Evolutionary conservation across 2,888 invertebrate genomes (phyloP).

Genomic region (Lepeophtheirus nordmannii): DNA sequence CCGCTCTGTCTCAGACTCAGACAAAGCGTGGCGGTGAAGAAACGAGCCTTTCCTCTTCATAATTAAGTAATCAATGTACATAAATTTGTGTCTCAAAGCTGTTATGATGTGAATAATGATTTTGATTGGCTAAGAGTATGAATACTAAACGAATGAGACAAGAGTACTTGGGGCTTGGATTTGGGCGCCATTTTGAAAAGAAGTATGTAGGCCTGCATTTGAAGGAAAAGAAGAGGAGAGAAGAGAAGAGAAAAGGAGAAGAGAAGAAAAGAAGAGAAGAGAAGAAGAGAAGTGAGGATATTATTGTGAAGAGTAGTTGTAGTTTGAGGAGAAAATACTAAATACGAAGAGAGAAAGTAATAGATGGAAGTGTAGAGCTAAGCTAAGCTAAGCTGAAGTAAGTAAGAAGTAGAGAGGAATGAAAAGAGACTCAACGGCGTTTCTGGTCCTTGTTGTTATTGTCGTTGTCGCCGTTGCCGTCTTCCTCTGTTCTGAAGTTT

Average conservation of each 20-base stretch:
- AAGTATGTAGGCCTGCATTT: not conserved
- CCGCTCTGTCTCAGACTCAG: too few relatives aligned
- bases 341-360: not conserved
- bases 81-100: too few relatives aligned
- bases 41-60: too few relatives aligned
- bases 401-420: not conserved
- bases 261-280: not conserved
- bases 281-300: not conserved
- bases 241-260: not conserved
- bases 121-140: too few relatives aligned
- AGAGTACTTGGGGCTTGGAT: not conserved
- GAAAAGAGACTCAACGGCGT: not conserved
- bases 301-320: not conserved
- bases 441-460: too few relatives aligned
- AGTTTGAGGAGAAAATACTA: not conserved
- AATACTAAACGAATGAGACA: too few relatives aligned
- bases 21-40: too few relatives aligned
- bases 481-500: too few relatives aligned
- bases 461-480: too few relatives aligned
- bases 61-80: too few relatives aligned
- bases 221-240: not conserved
- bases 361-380: not conserved
- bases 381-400: not conserved
- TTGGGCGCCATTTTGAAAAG: constrained; percentile 2
- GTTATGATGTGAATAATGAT: too few relatives aligned